Base-by-base conservation (phyloP, 2,113 vertebrate genomes). In the Diadophis punctatus region DNA sequence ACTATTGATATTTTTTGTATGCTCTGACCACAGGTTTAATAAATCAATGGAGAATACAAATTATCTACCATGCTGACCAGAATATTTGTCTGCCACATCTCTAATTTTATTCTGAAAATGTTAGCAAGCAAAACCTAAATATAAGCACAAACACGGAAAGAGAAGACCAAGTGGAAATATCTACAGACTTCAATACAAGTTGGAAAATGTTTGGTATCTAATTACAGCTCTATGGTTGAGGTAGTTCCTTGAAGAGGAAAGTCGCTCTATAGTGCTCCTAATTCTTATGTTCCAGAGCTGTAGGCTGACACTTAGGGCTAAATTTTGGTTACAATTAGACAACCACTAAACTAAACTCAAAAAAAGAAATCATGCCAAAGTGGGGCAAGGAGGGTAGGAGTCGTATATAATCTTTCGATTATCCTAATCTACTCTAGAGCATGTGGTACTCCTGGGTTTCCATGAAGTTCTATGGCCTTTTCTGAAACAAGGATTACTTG, bases 21-120 rank as follows among this genome's bases (percentile, higher is more conserved):
- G 14, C 80, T 84, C 91, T 90, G 91, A 48, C 88, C 60, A 89
- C 55, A 91, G 11, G 11, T 52, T 0, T 93, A 90, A 89, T 51
- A 84, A 85, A 92, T 48, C 11, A 2, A 87, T 80, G 12, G 39
- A n/a, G 60, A 92, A 92, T 90, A 90, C 80, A 90, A 87, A 56
- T 11, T 14, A 52, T 12, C 27, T 48, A 90, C 25, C 43, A 87
- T 27, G 60, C 0, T 0, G 86, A 30, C 68, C 3, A 51, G 27
- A 86, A 80, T 11, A 91, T 74, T 27, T 93, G 80, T 1, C 22
- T 87, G 56, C 74, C 53, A 90, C 87, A 90, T 0, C 0, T 30
- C 30, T 89, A 48, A 0, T 0, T 25, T 48, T 91, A 88, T 89
- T 74, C 51, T 90, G 52, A 2, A 30, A 49, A 58, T 60, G 89